phyloP scores from a whole-genome alignment of 2,113 vertebrate species.

The Okapia johnstoni region DNA sequence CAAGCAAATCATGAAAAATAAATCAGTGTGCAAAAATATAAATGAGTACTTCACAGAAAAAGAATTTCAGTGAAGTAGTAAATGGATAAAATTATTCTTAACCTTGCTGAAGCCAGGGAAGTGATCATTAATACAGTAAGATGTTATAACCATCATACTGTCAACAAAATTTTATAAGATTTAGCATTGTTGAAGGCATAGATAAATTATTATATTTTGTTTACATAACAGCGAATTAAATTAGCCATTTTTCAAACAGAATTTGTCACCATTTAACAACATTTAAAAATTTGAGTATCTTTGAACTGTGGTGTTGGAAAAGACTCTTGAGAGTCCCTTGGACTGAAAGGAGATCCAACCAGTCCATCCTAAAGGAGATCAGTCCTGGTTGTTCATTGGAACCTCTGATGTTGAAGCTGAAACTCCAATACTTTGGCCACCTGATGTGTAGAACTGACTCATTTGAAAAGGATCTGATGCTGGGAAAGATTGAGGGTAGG shows the following conservation, averaged over 20 bases:
- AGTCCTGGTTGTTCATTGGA: too few relatives aligned
- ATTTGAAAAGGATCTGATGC: too few relatives aligned
- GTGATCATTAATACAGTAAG: neutral
- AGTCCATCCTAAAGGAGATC: too few relatives aligned
- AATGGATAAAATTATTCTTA: neutral
- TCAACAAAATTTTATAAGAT: neutral
- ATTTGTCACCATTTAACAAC: neutral
- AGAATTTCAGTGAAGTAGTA: neutral
- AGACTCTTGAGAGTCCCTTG: too few relatives aligned
- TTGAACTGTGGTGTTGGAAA: neutral
- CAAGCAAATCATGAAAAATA: neutral
- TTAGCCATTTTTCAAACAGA: neutral
- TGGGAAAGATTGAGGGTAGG: too few relatives aligned
- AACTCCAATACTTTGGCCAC: too few relatives aligned
- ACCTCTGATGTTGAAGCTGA: too few relatives aligned
- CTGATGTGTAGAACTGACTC: too few relatives aligned
- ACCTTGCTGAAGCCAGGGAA: neutral
- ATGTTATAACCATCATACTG: neutral
- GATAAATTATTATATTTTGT: neutral
- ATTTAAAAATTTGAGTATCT: neutral
- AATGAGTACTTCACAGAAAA: neutral
- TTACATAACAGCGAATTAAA: neutral
- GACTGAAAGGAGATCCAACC: too few relatives aligned
- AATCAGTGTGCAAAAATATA: neutral
- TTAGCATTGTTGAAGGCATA: neutral